Conservation (phyloP, 2,113 vertebrate species). For the Uria aalge region DNA sequence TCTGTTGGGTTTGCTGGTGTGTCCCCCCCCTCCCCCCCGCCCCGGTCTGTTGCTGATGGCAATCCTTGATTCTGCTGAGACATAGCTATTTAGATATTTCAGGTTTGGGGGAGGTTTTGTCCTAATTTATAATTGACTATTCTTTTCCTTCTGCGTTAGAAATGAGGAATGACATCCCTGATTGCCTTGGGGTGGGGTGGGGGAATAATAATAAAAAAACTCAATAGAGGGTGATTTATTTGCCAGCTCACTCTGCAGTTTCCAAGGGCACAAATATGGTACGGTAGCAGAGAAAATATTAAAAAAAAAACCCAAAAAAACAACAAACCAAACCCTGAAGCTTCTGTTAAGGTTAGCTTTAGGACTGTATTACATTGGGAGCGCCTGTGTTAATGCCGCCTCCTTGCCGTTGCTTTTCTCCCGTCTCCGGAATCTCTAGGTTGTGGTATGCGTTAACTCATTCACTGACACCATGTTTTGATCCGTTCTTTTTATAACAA, state of each 20-base stretch:
- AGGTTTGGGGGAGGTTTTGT: not conserved
- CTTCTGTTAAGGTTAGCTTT: not conserved
- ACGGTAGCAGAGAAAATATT: not conserved
- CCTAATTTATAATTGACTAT: not conserved
- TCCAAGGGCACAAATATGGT: not conserved
- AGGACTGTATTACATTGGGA: not conserved
- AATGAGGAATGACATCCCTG: not conserved
- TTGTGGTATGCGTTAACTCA: not conserved
- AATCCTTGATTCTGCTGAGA: not conserved
- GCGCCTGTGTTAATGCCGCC: not conserved
- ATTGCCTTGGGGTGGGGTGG: not conserved
- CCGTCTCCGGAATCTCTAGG: not conserved
- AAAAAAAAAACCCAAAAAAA: not conserved
- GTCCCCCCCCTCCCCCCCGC: not conserved
- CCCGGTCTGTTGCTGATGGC: not conserved
- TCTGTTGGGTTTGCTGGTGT: not conserved
- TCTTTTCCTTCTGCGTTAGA: not conserved
- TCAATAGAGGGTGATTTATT: not conserved
- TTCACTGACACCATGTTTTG: not conserved
- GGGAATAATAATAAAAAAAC: not conserved
- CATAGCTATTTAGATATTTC: not conserved
- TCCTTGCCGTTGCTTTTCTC: not conserved
- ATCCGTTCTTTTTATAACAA: not conserved
- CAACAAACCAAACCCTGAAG: not conserved
- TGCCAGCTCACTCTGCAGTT: constrained; percentile 6